Evolutionary conservation across 2,797 vertebrate species (phyloP).

Genomic region (Aselliscus stoliczkanus): DNA sequence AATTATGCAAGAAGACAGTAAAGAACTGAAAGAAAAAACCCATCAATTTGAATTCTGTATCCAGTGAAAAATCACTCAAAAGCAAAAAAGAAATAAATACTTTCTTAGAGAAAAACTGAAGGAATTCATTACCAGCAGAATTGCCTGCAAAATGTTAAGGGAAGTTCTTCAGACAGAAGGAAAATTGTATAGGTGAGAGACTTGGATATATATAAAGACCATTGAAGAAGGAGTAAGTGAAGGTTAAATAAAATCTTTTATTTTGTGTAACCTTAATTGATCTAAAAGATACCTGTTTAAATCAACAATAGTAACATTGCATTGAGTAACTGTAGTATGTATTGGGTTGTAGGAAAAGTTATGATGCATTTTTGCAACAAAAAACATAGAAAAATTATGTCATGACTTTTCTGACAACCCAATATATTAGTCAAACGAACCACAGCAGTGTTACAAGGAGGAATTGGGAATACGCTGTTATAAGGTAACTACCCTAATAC

Average conservation of each 20-base stretch:
- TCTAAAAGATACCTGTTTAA: background rate
- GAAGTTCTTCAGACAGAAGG: background rate
- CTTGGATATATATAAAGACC: background rate
- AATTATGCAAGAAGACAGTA: background rate
- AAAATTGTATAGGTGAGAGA: background rate
- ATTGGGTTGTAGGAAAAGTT: no score
- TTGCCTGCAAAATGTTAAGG: background rate
- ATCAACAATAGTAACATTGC: background rate
- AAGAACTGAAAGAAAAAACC: background rate
- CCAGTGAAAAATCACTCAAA: background rate
- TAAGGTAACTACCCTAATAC: background rate
- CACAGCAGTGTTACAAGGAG: background rate
- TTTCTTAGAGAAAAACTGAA: background rate
- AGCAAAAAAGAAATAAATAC: background rate
- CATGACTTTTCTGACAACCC: no score
- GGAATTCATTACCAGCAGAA: background rate
- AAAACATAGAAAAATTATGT: no score
- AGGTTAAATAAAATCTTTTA: background rate
- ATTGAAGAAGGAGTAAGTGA: background rate
- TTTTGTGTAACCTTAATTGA: background rate
- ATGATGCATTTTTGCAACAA: no score
- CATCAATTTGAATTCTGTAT: background rate
- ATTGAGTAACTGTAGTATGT: background rate
- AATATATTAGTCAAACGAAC: background rate
- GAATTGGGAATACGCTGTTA: background rate